Percentiles rank a stretch among this genome's conserved stretches.
Evolutionary conservation across 2,113 vertebrate species (phyloP).

Genomic region (Cololabis saira): DNA sequence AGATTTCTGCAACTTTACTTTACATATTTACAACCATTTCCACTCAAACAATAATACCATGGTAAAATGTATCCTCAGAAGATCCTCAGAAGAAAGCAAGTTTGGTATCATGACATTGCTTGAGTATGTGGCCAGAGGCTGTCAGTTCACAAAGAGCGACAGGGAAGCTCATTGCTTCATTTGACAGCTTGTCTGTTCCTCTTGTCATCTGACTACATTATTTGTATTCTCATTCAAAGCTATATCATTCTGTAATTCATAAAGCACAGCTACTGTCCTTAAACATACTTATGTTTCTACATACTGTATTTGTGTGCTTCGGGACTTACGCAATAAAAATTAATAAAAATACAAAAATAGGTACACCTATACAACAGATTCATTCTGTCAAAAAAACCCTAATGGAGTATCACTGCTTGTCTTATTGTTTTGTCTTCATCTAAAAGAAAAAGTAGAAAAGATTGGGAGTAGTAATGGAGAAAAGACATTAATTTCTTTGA

Average conservation of each 20-base stretch:
- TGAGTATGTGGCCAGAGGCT: slow-evolving; percentile 72
- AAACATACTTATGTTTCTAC: slow-evolving; percentile 15
- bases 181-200: slow-evolving; percentile 73
- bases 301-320: slow-evolving; percentile 16
- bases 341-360: too few relatives aligned
- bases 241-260: background rate
- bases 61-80: background rate
- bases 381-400: slow-evolving; percentile 40
- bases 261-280: too few relatives aligned
- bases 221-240: slow-evolving; percentile 64
- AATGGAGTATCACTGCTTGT: slow-evolving; percentile 38
- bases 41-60: background rate
- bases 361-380: slow-evolving; percentile 21
- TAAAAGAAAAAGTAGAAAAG: slow-evolving; percentile 22
- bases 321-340: slow-evolving; percentile 7
- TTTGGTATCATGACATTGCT: slow-evolving; percentile 71
- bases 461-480: slow-evolving; percentile 50
- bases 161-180: slow-evolving; percentile 59
- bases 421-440: slow-evolving; percentile 18
- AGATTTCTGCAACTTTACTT: background rate
- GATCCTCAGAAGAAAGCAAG: too few relatives aligned
- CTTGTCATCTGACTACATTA: slow-evolving; percentile 65
- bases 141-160: slow-evolving; percentile 60
- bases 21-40: slow-evolving; percentile 5
- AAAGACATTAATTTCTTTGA: slow-evolving; percentile 57